Percentiles rank a stretch among this genome's conserved stretches.
These are phyloP conservation scores for Marisa cornuarietis DNA, from an alignment of 1,140 invertebrate species.

Conservation along the genomic window DNA sequence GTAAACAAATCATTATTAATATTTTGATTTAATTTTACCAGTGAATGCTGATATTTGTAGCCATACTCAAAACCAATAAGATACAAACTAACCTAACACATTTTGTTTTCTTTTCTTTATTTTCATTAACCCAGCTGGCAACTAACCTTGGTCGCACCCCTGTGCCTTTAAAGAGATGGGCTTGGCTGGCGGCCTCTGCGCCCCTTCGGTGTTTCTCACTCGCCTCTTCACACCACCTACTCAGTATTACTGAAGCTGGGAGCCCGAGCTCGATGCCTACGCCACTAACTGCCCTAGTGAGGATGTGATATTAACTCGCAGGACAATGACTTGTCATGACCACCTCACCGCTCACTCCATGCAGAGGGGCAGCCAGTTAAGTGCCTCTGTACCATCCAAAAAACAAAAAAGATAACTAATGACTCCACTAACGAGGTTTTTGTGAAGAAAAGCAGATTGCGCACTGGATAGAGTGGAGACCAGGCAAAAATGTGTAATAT, in stretches of 20 bases:
- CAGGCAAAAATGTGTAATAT: too few relatives aligned
- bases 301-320: slow-evolving; percentile 1
- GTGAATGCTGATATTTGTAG: slow-evolving; percentile 15
- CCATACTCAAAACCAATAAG: background rate
- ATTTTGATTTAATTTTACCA: slow-evolving; percentile 8
- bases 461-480: too few relatives aligned
- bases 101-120: slow-evolving; percentile 9
- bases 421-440: background rate
- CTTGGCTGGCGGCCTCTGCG: slow-evolving; percentile 9
- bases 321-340: slow-evolving; percentile 1
- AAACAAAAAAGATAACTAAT: background rate
- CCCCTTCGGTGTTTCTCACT: slow-evolving; percentile 9
- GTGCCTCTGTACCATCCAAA: background rate
- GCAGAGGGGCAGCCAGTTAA: background rate
- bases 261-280: background rate
- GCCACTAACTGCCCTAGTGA: slow-evolving; percentile 1
- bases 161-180: slow-evolving; percentile 21
- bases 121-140: slow-evolving; percentile 27
- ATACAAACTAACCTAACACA: slow-evolving; percentile 17
- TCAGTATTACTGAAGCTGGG: slow-evolving; percentile 11
- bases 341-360: background rate
- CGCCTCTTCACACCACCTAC: slow-evolving; percentile 4
- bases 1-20: slow-evolving; percentile 4
- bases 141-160: slow-evolving; percentile 16
- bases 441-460: background rate